A percentile compares a stretch with the other conserved stretches of the same genome.
Conservation (phyloP, 2,113 vertebrate species). For the Cranoglanis bouderius region DNA sequence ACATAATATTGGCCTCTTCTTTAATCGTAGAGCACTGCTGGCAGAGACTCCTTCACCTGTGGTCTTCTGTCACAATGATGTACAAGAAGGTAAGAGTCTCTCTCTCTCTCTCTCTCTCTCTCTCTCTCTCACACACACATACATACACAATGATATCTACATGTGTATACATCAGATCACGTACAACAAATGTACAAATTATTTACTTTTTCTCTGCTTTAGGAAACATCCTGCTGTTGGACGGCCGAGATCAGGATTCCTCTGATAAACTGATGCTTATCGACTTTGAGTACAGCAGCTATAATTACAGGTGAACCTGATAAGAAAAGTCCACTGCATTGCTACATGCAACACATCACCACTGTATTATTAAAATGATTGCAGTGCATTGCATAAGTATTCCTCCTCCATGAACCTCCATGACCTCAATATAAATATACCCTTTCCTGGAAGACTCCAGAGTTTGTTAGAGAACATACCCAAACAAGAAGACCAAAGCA, state of each 20-base stretch:
- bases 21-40: conserved; percentile 75
- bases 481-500: background rate
- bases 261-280: conserved; percentile 87
- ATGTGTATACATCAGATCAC: background rate
- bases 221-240: conserved; percentile 89
- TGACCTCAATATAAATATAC: background rate
- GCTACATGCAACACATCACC: background rate
- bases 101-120: background rate
- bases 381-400: background rate
- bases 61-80: conserved; percentile 95
- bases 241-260: conserved; percentile 56
- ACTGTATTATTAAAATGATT: background rate
- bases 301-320: conserved; percentile 86
- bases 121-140: no score
- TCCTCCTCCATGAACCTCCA: background rate
- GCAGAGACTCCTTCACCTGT: conserved; percentile 83
- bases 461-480: background rate
- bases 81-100: conserved; percentile 85
- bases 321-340: background rate
- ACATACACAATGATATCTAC: background rate
- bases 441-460: background rate
- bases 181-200: no score
- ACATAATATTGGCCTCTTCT: background rate
- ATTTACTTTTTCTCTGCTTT: background rate
- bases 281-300: conserved; percentile 97